Conservation (phyloP, 2,888 invertebrate species). For the Watsonalla binaria region DNA sequence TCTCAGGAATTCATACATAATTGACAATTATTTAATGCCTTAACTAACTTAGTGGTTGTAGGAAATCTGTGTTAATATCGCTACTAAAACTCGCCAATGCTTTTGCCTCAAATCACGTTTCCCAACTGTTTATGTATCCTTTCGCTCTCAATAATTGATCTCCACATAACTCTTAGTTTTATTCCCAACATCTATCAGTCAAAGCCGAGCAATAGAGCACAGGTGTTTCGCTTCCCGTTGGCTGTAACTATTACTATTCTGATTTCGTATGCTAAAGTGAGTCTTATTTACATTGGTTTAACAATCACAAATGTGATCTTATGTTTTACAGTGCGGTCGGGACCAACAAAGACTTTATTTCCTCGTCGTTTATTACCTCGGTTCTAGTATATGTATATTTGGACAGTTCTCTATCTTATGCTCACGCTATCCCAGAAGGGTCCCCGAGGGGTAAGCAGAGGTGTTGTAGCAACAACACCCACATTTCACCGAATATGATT, state of each 20-base stretch:
- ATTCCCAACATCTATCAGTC: constrained; percentile 2
- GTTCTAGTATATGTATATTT: not conserved
- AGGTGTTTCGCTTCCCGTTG: not conserved
- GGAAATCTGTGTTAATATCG: not conserved
- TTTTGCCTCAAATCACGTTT: not conserved
- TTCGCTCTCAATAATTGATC: not conserved
- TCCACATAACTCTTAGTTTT: not conserved
- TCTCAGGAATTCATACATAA: too few relatives aligned
- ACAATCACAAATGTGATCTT: not conserved
- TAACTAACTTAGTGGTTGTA: too few relatives aligned
- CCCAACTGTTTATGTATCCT: not conserved
- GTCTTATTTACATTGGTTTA: not conserved
- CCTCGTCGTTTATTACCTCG: not conserved
- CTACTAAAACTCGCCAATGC: not conserved
- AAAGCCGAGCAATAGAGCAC: not conserved
- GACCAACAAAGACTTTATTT: not conserved
- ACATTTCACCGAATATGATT: too few relatives aligned
- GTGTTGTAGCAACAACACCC: too few relatives aligned
- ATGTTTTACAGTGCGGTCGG: not conserved
- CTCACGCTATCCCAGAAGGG: too few relatives aligned
- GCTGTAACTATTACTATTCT: not conserved
- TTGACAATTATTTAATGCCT: too few relatives aligned
- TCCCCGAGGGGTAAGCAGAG: too few relatives aligned
- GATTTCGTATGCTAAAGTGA: not conserved
- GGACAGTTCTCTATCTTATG: too few relatives aligned